A percentile compares a stretch with the other conserved stretches of the same genome.
phyloP scores from a whole-genome alignment of 1,140 invertebrate genomes.

The Drosophila chauvacae region DNA sequence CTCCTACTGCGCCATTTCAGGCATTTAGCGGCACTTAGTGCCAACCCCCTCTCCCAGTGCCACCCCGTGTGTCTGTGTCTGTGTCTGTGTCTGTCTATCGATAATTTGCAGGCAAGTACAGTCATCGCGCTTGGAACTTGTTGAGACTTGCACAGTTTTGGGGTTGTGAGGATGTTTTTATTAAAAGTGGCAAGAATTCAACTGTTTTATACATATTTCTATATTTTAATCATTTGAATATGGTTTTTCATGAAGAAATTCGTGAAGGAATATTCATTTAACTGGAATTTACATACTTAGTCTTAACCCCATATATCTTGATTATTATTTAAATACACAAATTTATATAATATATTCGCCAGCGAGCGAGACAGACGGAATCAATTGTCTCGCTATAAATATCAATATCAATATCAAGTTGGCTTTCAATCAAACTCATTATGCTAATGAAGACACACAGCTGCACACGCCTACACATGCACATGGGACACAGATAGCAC shows the following conservation, averaged over 20 bases:
- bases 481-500: neutral
- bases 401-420: constrained; percentile 69
- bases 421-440: constrained; percentile 77
- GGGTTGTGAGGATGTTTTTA: neutral
- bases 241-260: neutral
- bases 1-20: constrained; percentile 71
- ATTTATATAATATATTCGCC: constrained; percentile 13
- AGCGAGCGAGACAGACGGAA: constrained; percentile 28
- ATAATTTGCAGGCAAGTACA: constrained; percentile 1
- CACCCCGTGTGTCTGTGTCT: neutral
- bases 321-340: constrained; percentile 1
- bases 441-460: constrained; percentile 77
- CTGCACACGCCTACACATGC: constrained; percentile 65
- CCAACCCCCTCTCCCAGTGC: constrained; percentile 7
- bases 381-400: constrained; percentile 61
- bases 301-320: neutral
- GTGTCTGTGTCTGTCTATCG: neutral
- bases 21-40: constrained; percentile 67
- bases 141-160: too few relatives aligned
- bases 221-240: too few relatives aligned
- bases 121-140: neutral
- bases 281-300: neutral
- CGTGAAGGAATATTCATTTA: too few relatives aligned
- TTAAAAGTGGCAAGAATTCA: neutral
- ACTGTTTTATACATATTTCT: neutral